A percentile compares a stretch with the other conserved stretches of the same genome.
phyloP scores from a whole-genome alignment of 2,888 invertebrate species.

The Tenthredo livida region DNA sequence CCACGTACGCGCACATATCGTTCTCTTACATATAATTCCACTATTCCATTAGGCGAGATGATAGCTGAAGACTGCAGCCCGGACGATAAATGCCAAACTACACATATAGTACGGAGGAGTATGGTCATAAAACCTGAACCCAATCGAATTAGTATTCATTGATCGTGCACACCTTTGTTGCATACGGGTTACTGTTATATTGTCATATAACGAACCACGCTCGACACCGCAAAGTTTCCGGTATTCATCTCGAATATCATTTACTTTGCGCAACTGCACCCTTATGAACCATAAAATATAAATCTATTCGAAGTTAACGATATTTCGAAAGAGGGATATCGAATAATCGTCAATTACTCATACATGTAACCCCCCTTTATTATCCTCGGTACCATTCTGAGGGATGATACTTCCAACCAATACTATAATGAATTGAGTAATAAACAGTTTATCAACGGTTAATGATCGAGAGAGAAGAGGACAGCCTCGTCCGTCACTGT shows the following conservation, averaged over 20 bases:
- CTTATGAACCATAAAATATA: background rate
- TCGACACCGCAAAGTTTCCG: background rate
- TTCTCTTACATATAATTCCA: slow-evolving; percentile 42
- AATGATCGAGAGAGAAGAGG: slow-evolving; percentile 1
- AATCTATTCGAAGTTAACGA: background rate
- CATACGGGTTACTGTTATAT: slow-evolving; percentile 10
- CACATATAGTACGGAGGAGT: background rate
- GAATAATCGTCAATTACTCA: background rate
- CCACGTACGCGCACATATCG: slow-evolving; percentile 42
- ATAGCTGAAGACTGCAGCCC: slow-evolving; percentile 7
- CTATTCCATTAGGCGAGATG: slow-evolving; percentile 49
- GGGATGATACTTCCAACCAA: background rate
- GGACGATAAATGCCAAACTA: slow-evolving; percentile 32
- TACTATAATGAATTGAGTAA: background rate
- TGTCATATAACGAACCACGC: slow-evolving; percentile 12
- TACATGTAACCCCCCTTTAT: slow-evolving; percentile 11
- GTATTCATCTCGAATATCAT: slow-evolving; percentile 25
- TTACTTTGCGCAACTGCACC: background rate
- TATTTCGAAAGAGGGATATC: background rate
- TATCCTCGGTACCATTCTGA: background rate
- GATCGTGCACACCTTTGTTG: slow-evolving; percentile 40
- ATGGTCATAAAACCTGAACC: slow-evolving; percentile 22
- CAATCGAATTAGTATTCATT: slow-evolving; percentile 40
- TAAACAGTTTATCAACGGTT: slow-evolving; percentile 22
- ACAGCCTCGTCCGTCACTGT: slow-evolving; percentile 22